phyloP scores from a whole-genome alignment of 2,888 invertebrate genomes.

The Acronicta aceris region DNA sequence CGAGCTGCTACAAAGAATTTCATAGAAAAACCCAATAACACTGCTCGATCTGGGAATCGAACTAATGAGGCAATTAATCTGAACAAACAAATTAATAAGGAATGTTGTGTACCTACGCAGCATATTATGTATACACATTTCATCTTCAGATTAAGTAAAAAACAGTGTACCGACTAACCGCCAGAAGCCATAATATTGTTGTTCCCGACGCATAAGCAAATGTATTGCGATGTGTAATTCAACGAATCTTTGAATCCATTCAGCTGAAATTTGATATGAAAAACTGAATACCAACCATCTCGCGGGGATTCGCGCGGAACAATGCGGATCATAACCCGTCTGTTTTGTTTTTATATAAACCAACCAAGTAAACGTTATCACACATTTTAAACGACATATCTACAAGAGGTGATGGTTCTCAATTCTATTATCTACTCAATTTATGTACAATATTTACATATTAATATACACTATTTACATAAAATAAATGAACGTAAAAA shows the following conservation, averaged over 20 bases:
- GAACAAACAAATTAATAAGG: not conserved
- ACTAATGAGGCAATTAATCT: too few species aligned
- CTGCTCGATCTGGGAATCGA: too few species aligned
- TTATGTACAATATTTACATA: too few species aligned
- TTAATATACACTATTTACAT: too few species aligned
- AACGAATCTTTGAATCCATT: conserved; percentile 70
- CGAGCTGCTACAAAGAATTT: too few species aligned
- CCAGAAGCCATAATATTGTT: conserved; percentile 36
- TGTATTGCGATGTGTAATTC: conserved; percentile 66
- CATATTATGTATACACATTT: conserved; percentile 1
- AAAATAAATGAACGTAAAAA: too few species aligned
- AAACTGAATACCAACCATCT: conserved; percentile 40
- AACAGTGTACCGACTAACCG: conserved; percentile 28
- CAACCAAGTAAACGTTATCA: not conserved
- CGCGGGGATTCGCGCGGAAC: conserved; percentile 30
- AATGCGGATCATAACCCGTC: conserved; percentile 13
- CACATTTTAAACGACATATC: not conserved
- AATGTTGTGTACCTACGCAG: not conserved
- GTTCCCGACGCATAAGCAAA: conserved; percentile 40
- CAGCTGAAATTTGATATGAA: conserved; percentile 65
- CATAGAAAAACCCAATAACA: too few species aligned
- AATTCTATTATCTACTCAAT: too few species aligned
- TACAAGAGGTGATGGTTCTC: too few species aligned
- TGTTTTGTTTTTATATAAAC: conserved; percentile 29
- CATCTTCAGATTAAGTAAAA: conserved; percentile 14